Evolutionary conservation across 2,888 invertebrate genomes (phyloP).

Genomic region (Mythimna ferrago): DNA sequence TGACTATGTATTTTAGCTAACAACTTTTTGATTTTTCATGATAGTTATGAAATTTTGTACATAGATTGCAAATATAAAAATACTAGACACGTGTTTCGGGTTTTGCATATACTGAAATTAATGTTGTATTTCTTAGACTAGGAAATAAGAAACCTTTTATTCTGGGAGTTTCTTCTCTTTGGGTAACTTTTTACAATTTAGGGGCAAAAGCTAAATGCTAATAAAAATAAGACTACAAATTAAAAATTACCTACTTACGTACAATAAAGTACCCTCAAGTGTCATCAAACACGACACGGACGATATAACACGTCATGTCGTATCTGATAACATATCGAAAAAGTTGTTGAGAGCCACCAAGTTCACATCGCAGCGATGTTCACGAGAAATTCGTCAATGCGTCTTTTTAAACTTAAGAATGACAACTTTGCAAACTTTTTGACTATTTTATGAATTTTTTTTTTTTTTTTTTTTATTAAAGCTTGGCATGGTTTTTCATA

Average conservation of each 20-base stretch:
- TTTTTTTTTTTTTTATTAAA: constrained; percentile 68
- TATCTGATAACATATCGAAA: constrained; percentile 75
- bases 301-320: constrained; percentile 67
- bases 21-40: too few relatives aligned
- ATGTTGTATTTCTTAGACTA: background rate
- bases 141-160: background rate
- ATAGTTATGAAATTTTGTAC: too few relatives aligned
- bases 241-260: constrained; percentile 5
- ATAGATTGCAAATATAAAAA: too few relatives aligned
- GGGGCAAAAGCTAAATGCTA: background rate
- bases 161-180: background rate
- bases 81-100: too few relatives aligned
- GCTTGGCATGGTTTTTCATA: constrained; percentile 57
- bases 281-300: constrained; percentile 43
- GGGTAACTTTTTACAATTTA: background rate
- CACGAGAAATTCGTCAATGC: constrained; percentile 67
- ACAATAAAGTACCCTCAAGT: constrained; percentile 39
- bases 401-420: constrained; percentile 72
- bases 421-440: constrained; percentile 73
- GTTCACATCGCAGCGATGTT: constrained; percentile 67
- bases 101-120: too few relatives aligned
- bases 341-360: constrained; percentile 69
- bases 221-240: background rate
- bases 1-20: too few relatives aligned
- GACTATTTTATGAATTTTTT: constrained; percentile 70